phyloP scores from a whole-genome alignment of 53 echinoderm and acorn worm genomes.

The Arbacia lixula region DNA sequence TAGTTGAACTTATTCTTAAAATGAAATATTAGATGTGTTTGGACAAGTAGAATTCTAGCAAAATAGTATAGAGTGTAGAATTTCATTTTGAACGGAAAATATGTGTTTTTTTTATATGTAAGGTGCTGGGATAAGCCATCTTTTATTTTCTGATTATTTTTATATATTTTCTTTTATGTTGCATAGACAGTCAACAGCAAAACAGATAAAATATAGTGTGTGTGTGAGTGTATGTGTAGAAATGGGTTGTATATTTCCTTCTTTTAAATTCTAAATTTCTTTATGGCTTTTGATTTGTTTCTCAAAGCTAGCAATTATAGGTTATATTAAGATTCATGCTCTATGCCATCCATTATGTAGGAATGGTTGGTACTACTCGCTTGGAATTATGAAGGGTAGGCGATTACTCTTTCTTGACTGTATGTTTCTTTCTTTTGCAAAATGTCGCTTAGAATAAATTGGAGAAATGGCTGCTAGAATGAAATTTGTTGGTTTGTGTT shows the following conservation, averaged over 20 bases:
- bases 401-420: neutral
- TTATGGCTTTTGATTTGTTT: constrained; percentile 18
- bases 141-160: constrained; percentile 23
- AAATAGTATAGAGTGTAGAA: no score
- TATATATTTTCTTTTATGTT: constrained; percentile 1
- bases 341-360: constrained; percentile 16
- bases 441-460: constrained; percentile 42
- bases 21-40: no score
- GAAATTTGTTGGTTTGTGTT: neutral
- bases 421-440: constrained; percentile 26
- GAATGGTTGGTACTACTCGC: neutral
- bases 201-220: constrained; percentile 27
- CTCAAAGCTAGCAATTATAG: constrained; percentile 27
- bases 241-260: constrained; percentile 50
- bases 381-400: constrained; percentile 15
- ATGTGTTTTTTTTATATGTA: neutral
- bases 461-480: constrained; percentile 49
- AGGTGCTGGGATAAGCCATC: constrained; percentile 26
- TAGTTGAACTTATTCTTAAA: no score
- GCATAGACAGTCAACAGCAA: constrained; percentile 6
- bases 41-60: no score
- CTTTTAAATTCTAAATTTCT: constrained; percentile 8
- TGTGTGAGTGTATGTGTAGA: constrained; percentile 28
- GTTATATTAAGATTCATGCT: neutral
- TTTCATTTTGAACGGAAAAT: no score